Conservation (phyloP, 1,140 invertebrate genomes). For the Cepaea nemoralis region DNA sequence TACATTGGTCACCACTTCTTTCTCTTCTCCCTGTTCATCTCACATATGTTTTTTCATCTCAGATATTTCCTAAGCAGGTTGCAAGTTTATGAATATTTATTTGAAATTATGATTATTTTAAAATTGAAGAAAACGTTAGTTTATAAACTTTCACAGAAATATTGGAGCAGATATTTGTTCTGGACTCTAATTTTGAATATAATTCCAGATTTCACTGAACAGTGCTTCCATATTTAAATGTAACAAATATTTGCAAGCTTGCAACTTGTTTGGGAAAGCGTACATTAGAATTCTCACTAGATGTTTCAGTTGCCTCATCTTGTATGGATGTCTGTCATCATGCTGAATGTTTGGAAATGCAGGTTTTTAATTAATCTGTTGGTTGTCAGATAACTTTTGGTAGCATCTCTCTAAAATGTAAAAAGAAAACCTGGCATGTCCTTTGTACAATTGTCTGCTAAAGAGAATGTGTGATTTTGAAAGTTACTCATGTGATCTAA, state of each 20-base stretch:
- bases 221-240: too few species aligned
- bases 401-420: neutral
- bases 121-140: too few species aligned
- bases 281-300: neutral
- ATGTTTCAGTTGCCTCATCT: neutral
- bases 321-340: neutral
- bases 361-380: too few species aligned
- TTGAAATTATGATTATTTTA: too few species aligned
- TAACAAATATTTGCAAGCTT: neutral
- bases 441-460: neutral
- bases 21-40: neutral
- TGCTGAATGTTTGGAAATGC: neutral
- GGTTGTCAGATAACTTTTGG: neutral
- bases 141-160: too few species aligned
- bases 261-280: neutral
- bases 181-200: too few species aligned
- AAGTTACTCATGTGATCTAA: neutral
- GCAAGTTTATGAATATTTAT: neutral
- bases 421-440: neutral
- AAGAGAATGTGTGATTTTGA: constrained; percentile 14
- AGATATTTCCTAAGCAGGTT: neutral
- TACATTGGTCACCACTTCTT: neutral
- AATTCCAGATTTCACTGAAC: too few species aligned
- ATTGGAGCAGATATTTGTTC: too few species aligned
- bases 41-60: too few species aligned